phyloP scores from a whole-genome alignment of 2,888 invertebrate genomes.

The Bombylius major region DNA sequence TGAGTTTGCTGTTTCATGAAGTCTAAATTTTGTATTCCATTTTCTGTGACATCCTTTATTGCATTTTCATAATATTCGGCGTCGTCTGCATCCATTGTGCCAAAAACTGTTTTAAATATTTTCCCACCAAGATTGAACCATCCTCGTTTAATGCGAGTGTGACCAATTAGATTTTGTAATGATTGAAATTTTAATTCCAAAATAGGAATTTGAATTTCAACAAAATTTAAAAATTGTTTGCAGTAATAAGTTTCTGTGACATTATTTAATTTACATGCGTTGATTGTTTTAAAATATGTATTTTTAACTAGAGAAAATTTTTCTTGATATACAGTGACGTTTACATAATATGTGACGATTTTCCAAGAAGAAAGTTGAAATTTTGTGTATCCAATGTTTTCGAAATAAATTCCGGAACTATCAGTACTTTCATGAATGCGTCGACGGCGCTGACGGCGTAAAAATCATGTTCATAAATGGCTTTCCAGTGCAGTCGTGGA shows the following conservation, averaged over 20 bases:
- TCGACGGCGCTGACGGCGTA: too few relatives aligned
- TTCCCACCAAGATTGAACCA: slow-evolving; percentile 2
- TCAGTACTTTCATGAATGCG: too few relatives aligned
- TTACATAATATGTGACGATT: slow-evolving; percentile 3
- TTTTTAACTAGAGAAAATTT: slow-evolving; percentile 1
- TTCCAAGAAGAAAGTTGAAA: slow-evolving; percentile 7
- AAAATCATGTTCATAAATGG: too few relatives aligned
- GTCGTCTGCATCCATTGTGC: slow-evolving; percentile 9
- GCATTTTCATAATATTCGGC: slow-evolving; percentile 11
- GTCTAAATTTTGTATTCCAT: slow-evolving; percentile 10
- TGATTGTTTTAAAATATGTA: neutral
- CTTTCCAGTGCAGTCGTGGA: too few relatives aligned
- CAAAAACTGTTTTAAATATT: slow-evolving; percentile 7
- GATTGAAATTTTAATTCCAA: neutral
- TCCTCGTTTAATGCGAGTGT: neutral
- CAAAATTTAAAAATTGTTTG: slow-evolving; percentile 2
- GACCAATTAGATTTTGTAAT: neutral
- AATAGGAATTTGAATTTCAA: slow-evolving; percentile 1
- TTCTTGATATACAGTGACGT: neutral
- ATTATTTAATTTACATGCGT: neutral
- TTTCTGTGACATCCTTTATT: slow-evolving; percentile 11
- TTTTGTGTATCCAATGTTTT: slow-evolving; percentile 6
- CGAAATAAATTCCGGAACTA: slow-evolving; percentile 11
- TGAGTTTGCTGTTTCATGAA: slow-evolving; percentile 16
- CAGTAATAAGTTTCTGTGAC: neutral